Evolutionary conservation across 2,113 vertebrate species (phyloP), one percentile per base, ranked within the genome.

Genomic region (Hippolais icterina): DNA sequence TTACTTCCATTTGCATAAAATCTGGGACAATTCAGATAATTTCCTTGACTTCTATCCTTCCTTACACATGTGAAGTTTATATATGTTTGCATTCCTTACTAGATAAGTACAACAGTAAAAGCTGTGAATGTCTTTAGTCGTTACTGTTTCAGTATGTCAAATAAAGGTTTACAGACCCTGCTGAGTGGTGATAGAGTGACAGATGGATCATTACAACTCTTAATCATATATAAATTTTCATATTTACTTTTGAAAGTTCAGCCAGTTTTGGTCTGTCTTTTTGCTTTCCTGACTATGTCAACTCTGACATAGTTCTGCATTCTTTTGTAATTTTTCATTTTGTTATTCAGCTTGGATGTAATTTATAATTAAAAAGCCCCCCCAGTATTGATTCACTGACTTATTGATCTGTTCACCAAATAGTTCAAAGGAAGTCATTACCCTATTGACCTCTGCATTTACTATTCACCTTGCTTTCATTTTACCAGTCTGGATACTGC

Each of bases 341-440:
- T 92, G 19, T 94, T 80, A 39, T 86, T 93, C 72, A 77, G 13
- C 47, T 79, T 87, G 89, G 59, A 79, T 33, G 44, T 90, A 88
- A 76, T 93, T 78, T 96, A 92, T 93, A 92, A 90, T 92, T 91
- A 16, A 41, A 81, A 65, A 29, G 19, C 15, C 31, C 14, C 37
- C 76, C 78, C 27, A 50, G 24, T 52, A 94, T 82, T 75, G 66
- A 88, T 66, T 91, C 77, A 60, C 37, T 85, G 86, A 59, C 46
- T 66, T 85, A 92, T 44, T 81, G 90, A 89, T 89, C 24, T 80
- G 21, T 92, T 92, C 83, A 89, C 25, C 60, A 93, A 87, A 94
- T 39, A 69, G 70, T 95, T 93, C 50, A 94, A 92, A 93, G 76
- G 46, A 88, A 95, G 65, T 82, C 46, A 90, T 96, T 88, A 79